Evolutionary conservation across 2,888 invertebrate genomes (phyloP).

Genomic region (Campoletis raptor): DNA sequence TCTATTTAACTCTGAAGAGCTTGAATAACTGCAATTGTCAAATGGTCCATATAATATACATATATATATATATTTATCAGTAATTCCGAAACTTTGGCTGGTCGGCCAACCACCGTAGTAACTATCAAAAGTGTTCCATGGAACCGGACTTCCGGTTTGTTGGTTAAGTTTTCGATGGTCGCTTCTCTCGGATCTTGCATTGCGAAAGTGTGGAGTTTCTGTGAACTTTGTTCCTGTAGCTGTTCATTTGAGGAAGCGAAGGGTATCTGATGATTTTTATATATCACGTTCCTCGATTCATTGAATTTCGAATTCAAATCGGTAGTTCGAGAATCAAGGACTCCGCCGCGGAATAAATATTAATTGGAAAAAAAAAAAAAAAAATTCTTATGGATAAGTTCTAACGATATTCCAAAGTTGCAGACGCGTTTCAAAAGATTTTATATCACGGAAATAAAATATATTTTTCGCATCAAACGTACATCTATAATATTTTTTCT

Average conservation of each 20-base stretch:
- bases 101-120: constrained; percentile 27
- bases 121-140: constrained; percentile 40
- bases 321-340: background rate
- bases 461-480: background rate
- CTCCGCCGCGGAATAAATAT: background rate
- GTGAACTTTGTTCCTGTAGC: constrained; percentile 30
- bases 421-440: background rate
- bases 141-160: constrained; percentile 59
- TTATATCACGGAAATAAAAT: background rate
- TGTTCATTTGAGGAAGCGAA: background rate
- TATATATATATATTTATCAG: constrained; percentile 13
- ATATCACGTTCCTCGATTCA: background rate
- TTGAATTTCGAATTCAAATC: background rate
- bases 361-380: background rate
- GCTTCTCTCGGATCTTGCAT: constrained; percentile 48
- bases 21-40: background rate
- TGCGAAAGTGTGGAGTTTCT: background rate
- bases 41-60: background rate
- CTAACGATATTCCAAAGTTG: background rate
- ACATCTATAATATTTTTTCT: background rate
- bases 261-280: background rate
- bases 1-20: background rate
- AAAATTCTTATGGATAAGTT: background rate
- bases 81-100: constrained; percentile 46
- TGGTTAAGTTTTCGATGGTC: constrained; percentile 55